These are phyloP conservation scores for Notocelia uddmanniana DNA, from an alignment of 2,888 invertebrate species.

Conservation along the genomic window DNA sequence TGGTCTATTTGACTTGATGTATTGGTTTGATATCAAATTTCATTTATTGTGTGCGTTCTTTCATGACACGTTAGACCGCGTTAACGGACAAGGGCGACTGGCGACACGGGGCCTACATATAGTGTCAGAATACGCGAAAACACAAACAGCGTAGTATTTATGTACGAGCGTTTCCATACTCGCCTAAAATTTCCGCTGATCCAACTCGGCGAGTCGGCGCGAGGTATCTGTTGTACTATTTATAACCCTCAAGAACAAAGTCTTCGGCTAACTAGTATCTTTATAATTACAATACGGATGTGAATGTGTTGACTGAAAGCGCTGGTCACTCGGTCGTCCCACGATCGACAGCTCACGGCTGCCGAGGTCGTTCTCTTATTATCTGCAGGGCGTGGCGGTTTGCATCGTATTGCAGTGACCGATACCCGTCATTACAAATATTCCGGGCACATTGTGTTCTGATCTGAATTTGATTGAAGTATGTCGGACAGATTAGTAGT, in stretches of 20 bases:
- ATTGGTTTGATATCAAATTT: neutral
- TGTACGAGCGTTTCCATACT: too few relatives aligned
- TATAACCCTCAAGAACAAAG: neutral
- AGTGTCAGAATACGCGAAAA: too few relatives aligned
- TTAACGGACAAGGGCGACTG: too few relatives aligned
- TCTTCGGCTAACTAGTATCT: conserved; percentile 8
- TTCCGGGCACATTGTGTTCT: conserved; percentile 9
- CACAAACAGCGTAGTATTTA: too few relatives aligned
- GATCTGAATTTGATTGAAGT: conserved; percentile 23
- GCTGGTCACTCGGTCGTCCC: conserved; percentile 30
- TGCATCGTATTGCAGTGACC: conserved; percentile 47
- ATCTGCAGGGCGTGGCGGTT: conserved; percentile 66
- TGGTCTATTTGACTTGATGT: neutral
- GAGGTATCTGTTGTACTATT: neutral
- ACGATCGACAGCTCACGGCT: conserved; percentile 43
- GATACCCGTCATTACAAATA: conserved; percentile 26
- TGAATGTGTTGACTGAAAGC: conserved; percentile 42
- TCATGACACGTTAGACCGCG: neutral
- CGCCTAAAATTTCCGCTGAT: too few relatives aligned
- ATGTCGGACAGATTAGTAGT: conserved; percentile 16
- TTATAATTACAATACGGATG: conserved; percentile 42
- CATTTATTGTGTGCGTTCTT: neutral
- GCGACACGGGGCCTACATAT: too few relatives aligned
- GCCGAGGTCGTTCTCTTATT: conserved; percentile 51
- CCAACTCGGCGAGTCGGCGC: neutral